These are phyloP conservation scores for Drosophila mojavensis DNA, from an alignment of 1,140 invertebrate genomes.

Conservation along the genomic window DNA sequence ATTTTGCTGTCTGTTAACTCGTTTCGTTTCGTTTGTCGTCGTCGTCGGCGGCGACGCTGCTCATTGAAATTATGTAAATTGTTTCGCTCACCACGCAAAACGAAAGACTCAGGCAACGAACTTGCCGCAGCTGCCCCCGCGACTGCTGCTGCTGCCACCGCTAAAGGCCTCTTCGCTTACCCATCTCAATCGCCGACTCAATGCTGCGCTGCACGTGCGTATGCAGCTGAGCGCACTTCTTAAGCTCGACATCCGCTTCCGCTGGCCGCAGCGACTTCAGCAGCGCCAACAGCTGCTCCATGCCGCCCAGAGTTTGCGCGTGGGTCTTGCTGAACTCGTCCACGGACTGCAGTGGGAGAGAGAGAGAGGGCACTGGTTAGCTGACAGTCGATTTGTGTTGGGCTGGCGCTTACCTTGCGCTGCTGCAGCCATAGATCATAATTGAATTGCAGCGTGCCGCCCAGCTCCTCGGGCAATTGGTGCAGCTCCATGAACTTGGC, in stretches of 20 bases:
- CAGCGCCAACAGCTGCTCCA: constrained; percentile 85
- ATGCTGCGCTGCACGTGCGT: constrained; percentile 82
- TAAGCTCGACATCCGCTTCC: constrained; percentile 85
- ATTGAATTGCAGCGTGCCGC: constrained; percentile 91
- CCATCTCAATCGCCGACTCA: constrained; percentile 76
- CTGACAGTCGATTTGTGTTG: neutral
- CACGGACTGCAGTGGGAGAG: constrained; percentile 85
- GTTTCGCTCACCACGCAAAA: constrained; percentile 33
- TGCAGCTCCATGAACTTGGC: constrained; percentile 89
- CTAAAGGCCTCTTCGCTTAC: constrained; percentile 45
- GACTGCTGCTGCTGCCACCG: neutral
- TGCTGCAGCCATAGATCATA: constrained; percentile 93
- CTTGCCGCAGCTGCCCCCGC: constrained; percentile 27
- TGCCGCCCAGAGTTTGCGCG: constrained; percentile 85
- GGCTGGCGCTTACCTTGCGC: constrained; percentile 87
- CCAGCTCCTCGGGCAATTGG: constrained; percentile 92
- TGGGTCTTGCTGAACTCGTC: constrained; percentile 87
- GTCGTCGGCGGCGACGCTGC: constrained; percentile 28
- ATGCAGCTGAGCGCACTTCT: constrained; percentile 84
- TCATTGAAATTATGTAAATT: constrained; percentile 73
- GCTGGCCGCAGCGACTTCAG: constrained; percentile 84
- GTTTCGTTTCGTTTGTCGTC: constrained; percentile 34
- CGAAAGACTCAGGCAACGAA: constrained; percentile 71
- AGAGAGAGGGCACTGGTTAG: neutral
- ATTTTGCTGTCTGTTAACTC: constrained; percentile 41